Conservation (phyloP, 35 echinoderm and acorn worm species). For the Apostichopus japonicus region DNA sequence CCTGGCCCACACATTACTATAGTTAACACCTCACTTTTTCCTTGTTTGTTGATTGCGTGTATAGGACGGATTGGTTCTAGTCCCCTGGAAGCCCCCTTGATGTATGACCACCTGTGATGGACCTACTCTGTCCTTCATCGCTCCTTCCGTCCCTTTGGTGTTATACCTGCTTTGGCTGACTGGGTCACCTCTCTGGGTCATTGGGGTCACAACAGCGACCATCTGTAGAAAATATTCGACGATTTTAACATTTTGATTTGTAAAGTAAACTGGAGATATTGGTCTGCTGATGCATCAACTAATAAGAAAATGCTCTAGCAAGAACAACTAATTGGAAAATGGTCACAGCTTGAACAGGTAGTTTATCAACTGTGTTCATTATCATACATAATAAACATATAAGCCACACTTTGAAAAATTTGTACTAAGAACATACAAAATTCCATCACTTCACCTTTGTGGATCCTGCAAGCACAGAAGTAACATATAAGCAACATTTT, state of each 20-base stretch:
- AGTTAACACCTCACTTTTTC: background rate
- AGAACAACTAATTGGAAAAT: background rate
- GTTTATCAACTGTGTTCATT: too few species aligned
- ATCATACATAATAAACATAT: too few species aligned
- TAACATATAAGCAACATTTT: too few species aligned
- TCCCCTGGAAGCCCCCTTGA: conserved; percentile 32
- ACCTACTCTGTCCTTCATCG: background rate
- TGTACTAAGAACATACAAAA: too few species aligned
- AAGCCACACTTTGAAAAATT: too few species aligned
- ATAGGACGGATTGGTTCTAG: background rate
- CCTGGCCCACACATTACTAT: too few species aligned
- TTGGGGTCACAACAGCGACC: conserved; percentile 47
- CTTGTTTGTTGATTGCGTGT: background rate
- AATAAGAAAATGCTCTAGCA: background rate
- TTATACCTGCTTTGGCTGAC: conserved; percentile 23
- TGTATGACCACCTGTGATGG: background rate
- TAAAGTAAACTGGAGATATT: background rate
- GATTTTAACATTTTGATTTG: background rate
- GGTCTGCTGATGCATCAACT: background rate
- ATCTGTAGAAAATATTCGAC: background rate
- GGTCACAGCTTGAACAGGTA: background rate
- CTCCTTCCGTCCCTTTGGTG: background rate
- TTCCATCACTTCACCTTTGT: too few species aligned
- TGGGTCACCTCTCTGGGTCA: conserved; percentile 37
- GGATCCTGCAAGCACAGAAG: too few species aligned